These are phyloP conservation scores for Drosophila niveifrons DNA, from an alignment of 2,888 invertebrate genomes.

Conservation along the genomic window DNA sequence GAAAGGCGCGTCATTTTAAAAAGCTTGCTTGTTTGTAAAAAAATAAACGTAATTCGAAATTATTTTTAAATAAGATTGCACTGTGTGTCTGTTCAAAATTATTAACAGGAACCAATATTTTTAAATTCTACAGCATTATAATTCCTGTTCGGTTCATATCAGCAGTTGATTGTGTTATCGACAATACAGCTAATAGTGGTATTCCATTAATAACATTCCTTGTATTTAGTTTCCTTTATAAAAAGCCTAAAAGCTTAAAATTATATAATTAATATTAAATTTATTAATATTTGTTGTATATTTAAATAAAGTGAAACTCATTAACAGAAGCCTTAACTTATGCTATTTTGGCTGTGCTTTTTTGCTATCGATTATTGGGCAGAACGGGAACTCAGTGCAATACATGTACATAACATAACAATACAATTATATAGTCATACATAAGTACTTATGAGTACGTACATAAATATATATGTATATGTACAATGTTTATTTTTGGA, in stretches of 20 bases:
- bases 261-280: neutral
- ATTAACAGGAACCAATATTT: no score
- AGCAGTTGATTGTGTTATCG: neutral
- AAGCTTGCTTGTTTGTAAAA: neutral
- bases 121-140: no score
- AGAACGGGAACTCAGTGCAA: conserved; percentile 2
- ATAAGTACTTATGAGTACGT: neutral
- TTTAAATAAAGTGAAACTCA: neutral
- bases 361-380: conserved; percentile 26
- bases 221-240: neutral
- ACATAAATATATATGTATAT: neutral
- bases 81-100: no score
- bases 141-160: no score
- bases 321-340: neutral
- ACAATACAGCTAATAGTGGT: neutral
- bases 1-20: neutral
- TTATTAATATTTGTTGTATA: neutral
- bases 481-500: conserved; percentile 21
- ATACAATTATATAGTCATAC: neutral
- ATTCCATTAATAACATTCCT: neutral
- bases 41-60: no score
- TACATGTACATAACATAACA: neutral
- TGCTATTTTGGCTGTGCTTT: neutral
- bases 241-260: neutral
- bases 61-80: no score